A percentile compares a stretch with the other conserved stretches of the same genome.
Evolutionary conservation across 2,797 vertebrate genomes (phyloP).

Genomic region (Periophthalmus magnuspinnatus): DNA sequence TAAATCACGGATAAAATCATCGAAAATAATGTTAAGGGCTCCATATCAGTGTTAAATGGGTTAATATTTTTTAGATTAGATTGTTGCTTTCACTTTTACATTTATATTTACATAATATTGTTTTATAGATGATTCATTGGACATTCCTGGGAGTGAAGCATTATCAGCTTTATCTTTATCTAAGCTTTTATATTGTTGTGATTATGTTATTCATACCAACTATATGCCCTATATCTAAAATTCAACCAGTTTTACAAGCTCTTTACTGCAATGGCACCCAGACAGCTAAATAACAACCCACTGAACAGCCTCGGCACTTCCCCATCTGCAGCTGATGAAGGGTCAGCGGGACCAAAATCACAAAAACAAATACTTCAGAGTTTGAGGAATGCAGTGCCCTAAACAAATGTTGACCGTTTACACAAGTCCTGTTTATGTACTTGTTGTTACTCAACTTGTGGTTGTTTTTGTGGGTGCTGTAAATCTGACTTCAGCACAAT

Average conservation of each 20-base stretch:
- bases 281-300: not conserved
- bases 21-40: too few relatives aligned
- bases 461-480: slow-evolving; percentile 33
- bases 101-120: too few relatives aligned
- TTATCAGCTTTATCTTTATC: too few relatives aligned
- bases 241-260: not conserved
- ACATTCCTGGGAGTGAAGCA: too few relatives aligned
- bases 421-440: slow-evolving; percentile 50
- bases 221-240: not conserved
- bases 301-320: slow-evolving; percentile 63
- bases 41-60: not conserved
- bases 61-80: too few relatives aligned
- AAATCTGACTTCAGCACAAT: slow-evolving; percentile 36
- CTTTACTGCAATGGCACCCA: slow-evolving; percentile 4
- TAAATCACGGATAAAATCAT: too few relatives aligned
- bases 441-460: slow-evolving; percentile 30
- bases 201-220: not conserved
- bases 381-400: slow-evolving; percentile 36
- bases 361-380: slow-evolving; percentile 18
- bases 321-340: slow-evolving; percentile 75
- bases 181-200: not conserved
- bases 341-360: slow-evolving; percentile 30
- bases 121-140: too few relatives aligned
- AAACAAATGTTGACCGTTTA: slow-evolving; percentile 66
- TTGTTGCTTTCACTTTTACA: too few relatives aligned